Conservation (phyloP, 2,888 invertebrate species). For the Drosophila austrosaltans region DNA sequence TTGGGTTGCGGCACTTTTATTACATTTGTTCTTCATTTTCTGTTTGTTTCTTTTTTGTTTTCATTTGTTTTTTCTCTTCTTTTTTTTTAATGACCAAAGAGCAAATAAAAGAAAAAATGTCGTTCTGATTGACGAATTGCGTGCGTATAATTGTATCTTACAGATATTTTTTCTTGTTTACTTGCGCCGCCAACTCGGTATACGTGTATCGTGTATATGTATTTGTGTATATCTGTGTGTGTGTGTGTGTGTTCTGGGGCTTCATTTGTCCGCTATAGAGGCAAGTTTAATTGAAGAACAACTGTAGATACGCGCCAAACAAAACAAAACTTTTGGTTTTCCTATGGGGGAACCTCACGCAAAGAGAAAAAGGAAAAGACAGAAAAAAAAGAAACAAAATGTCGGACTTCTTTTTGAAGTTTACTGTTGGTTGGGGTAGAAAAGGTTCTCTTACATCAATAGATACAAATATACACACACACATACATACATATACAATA, state of each 20-base stretch:
- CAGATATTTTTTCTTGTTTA: constrained; percentile 72
- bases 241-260: constrained; percentile 14
- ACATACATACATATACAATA: constrained; percentile 13
- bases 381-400: constrained; percentile 56
- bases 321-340: constrained; percentile 37
- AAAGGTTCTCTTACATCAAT: constrained; percentile 1
- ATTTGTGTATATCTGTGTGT: neutral
- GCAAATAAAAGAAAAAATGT: constrained; percentile 81
- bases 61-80: constrained; percentile 27
- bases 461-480: constrained; percentile 20
- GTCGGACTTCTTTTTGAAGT: constrained; percentile 70
- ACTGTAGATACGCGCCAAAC: constrained; percentile 65
- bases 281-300: constrained; percentile 70
- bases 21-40: constrained; percentile 52
- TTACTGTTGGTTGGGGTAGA: constrained; percentile 6
- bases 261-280: constrained; percentile 25
- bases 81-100: constrained; percentile 67
- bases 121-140: constrained; percentile 83
- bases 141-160: constrained; percentile 83
- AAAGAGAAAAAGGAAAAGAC: constrained; percentile 25
- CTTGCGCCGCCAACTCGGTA: constrained; percentile 72
- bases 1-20: constrained; percentile 78
- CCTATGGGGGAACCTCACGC: constrained; percentile 56
- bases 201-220: constrained; percentile 29
- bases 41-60: constrained; percentile 24